Conservation (phyloP, 2,113 vertebrate species). For the Heptranchias perlo region DNA sequence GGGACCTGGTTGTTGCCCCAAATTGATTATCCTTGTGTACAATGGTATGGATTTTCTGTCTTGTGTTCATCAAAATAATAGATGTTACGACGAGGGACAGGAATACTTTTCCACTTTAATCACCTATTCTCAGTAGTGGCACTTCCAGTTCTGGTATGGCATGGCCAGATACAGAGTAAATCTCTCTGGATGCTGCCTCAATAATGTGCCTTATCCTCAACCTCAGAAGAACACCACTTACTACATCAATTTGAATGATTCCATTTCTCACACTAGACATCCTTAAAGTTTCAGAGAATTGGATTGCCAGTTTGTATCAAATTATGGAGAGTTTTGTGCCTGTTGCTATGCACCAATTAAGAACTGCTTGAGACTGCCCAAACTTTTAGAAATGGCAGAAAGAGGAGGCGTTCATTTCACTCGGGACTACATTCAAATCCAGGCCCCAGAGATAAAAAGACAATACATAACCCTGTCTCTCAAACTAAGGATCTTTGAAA, state of each 20-base stretch:
- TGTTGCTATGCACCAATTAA: neutral
- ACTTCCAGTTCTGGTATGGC: neutral
- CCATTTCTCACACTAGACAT: neutral
- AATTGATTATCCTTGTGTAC: neutral
- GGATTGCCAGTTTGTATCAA: neutral
- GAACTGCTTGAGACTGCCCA: neutral
- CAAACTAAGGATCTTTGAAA: neutral
- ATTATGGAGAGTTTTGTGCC: neutral
- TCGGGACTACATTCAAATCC: neutral
- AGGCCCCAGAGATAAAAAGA: neutral
- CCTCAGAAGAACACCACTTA: neutral
- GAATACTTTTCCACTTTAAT: neutral
- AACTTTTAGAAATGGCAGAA: neutral
- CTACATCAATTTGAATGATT: neutral
- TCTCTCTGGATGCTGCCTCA: neutral
- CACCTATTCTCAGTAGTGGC: neutral
- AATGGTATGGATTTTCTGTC: neutral
- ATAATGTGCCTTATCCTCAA: neutral
- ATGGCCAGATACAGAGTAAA: neutral
- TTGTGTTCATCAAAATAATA: neutral
- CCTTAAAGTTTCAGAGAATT: neutral
- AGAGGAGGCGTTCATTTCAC: no score
- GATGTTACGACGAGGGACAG: neutral
- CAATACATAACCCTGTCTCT: neutral
- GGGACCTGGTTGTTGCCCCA: neutral